Evolutionary conservation across 2,113 vertebrate species (phyloP), one percentile per base, ranked within the genome.

Genomic region (Odocoileus virginianus): DNA sequence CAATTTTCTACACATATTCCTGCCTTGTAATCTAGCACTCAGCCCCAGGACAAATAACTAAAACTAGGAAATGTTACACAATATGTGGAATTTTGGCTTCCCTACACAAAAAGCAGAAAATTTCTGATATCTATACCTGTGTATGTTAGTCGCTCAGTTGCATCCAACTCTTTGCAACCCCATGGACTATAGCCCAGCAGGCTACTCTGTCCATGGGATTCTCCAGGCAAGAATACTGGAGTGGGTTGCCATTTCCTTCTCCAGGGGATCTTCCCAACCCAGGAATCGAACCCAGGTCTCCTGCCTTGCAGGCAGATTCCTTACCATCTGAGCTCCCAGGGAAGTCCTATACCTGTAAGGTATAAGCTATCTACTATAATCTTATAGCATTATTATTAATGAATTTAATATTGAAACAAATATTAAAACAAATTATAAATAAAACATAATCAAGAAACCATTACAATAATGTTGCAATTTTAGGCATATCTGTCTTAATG

Each of bases 381-480:
- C 17, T 87, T 91, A 79, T 3, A 85, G 57, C 52, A 94, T 40
- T 88, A 67, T 92, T 89, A 85, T 89, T 94, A 95, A 85, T 76
- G 36, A 93, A 88, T 50, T 95, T 89, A 60, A 87, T 43, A 90
- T 40, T 61, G 17, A 96, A 95, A 96, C 21, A 93, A 95, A 79
- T 84, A 74, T 86, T 85, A 93, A 90, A 97, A 87, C 36, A 92
- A 52, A 93, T 54, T 58, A 1, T 91, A 87, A 87, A 85, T 71
- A 95, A 89, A 94, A 86, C 61, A 95, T 43, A 71, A 87, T 92
- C 25, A 96, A 91, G 94, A 81, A 40, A 89, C 45, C 11, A 79
- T 93, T 96, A 64, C 10, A 98, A 94, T 78, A 71, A 89, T 30
- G 60, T 74, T 90, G 47, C 47, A 91, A 82, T 76, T 60, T 79